A percentile compares a stretch with the other conserved stretches of the same genome.
phyloP scores from a whole-genome alignment of 2,113 vertebrate species.

The Accipiter virgatus region DNA sequence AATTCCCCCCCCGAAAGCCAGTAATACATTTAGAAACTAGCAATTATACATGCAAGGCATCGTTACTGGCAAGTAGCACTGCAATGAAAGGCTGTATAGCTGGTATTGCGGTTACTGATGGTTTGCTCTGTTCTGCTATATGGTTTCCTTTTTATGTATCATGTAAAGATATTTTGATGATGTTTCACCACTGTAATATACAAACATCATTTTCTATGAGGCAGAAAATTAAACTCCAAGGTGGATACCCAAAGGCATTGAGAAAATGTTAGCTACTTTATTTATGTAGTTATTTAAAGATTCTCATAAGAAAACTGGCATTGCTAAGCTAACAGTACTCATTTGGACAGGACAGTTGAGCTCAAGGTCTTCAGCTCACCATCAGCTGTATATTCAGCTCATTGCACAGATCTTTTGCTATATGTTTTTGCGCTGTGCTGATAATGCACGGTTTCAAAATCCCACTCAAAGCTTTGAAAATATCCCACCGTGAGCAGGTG shows the following conservation, averaged over 20 bases:
- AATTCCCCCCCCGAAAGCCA: constrained; percentile 24
- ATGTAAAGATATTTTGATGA: constrained; percentile 20
- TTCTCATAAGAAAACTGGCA: constrained; percentile 9
- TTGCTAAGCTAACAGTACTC: not conserved
- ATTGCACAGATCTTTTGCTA: not conserved
- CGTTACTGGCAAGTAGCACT: not conserved
- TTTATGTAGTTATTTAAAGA: constrained; percentile 54
- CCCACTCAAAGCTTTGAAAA: not conserved
- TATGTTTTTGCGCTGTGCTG: not conserved
- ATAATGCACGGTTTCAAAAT: not conserved
- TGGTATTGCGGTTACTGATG: not conserved
- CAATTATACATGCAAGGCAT: constrained; percentile 1
- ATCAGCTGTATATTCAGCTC: not conserved
- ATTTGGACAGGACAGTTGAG: not conserved
- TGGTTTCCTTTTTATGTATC: constrained; percentile 22
- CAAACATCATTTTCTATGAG: constrained; percentile 34
- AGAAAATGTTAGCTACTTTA: constrained; percentile 38
- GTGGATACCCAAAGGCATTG: constrained; percentile 60
- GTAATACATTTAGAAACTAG: constrained; percentile 18
- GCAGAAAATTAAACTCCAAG: constrained; percentile 56
- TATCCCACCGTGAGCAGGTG: not conserved
- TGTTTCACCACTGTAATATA: constrained; percentile 25
- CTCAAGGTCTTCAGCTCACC: not conserved
- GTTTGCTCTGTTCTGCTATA: constrained; percentile 41
- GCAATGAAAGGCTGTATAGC: constrained; percentile 41